Evolutionary conservation across 2,797 vertebrate genomes (phyloP).

Genomic region (Oryzias dopingdopingensis): DNA sequence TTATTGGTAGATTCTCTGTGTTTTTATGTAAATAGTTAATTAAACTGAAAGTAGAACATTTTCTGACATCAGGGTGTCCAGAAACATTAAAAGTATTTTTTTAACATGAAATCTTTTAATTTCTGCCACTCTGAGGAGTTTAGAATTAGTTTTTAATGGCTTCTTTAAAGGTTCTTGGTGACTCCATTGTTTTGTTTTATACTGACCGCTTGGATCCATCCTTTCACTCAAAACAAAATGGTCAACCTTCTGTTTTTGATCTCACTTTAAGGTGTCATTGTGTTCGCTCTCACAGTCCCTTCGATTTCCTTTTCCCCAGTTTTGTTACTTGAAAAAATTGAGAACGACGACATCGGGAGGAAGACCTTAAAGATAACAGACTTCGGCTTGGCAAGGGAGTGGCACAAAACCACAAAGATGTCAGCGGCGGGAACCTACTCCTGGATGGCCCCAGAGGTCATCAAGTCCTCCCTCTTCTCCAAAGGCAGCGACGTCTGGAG

Average conservation of each 20-base stretch:
- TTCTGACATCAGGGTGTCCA: too few relatives aligned
- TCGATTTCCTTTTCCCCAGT: slow-evolving; percentile 73
- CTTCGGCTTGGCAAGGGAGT: slow-evolving; percentile 93
- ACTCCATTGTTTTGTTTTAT: too few relatives aligned
- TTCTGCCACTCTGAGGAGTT: too few relatives aligned
- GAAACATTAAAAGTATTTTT: too few relatives aligned
- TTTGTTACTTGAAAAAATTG: slow-evolving; percentile 92
- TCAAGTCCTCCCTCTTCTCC: slow-evolving; percentile 94
- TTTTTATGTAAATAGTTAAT: too few relatives aligned
- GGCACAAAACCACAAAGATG: slow-evolving; percentile 97
- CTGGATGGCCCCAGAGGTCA: slow-evolving; percentile 98
- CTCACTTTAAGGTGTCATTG: slow-evolving; percentile 3
- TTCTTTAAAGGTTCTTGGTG: too few relatives aligned
- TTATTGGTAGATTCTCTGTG: too few relatives aligned
- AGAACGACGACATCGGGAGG: slow-evolving; percentile 89
- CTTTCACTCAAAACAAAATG: too few relatives aligned
- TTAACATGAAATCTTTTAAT: too few relatives aligned
- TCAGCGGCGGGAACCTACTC: slow-evolving; percentile 93
- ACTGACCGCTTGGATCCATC: too few relatives aligned
- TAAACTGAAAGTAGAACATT: too few relatives aligned
- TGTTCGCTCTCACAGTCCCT: not conserved
- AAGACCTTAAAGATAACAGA: slow-evolving; percentile 98
- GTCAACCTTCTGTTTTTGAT: not conserved
- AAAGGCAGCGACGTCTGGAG: slow-evolving; percentile 98
- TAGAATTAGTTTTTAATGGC: too few relatives aligned